Conservation (phyloP, 2,113 vertebrate genomes). For the Anthoscopus minutus region DNA sequence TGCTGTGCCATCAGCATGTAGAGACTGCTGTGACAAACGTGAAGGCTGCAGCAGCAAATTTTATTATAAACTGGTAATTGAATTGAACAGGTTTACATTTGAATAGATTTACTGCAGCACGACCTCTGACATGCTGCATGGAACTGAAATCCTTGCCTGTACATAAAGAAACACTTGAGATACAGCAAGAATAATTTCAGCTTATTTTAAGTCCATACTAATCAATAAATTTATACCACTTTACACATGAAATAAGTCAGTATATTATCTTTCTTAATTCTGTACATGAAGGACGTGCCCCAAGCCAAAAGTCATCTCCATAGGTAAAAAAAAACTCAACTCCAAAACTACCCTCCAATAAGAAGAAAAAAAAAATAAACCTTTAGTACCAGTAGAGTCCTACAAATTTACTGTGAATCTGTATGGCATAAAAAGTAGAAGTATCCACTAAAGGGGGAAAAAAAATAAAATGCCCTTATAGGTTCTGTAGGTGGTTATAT, state of each 20-base stretch:
- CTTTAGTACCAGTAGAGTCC: neutral
- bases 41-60: conserved; percentile 72
- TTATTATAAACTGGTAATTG: conserved; percentile 80
- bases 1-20: conserved; percentile 71
- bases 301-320: neutral
- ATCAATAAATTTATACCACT: neutral
- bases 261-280: neutral
- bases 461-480: neutral
- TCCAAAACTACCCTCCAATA: neutral
- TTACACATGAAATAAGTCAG: neutral
- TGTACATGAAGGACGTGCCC: neutral
- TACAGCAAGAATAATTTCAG: neutral
- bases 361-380: neutral
- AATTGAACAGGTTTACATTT: conserved; percentile 83
- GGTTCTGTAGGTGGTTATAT: neutral
- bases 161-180: conserved; percentile 63
- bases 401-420: neutral
- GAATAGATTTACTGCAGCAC: conserved; percentile 77
- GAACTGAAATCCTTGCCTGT: conserved; percentile 60
- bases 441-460: neutral
- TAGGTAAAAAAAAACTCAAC: neutral
- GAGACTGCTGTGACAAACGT: conserved; percentile 72
- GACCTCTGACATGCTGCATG: conserved; percentile 71
- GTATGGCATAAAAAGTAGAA: neutral
- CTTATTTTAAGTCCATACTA: neutral